A percentile compares a stretch with the other conserved stretches of the same genome.
Conservation (phyloP, 2,113 vertebrate species). For the Gila orcuttii region DNA sequence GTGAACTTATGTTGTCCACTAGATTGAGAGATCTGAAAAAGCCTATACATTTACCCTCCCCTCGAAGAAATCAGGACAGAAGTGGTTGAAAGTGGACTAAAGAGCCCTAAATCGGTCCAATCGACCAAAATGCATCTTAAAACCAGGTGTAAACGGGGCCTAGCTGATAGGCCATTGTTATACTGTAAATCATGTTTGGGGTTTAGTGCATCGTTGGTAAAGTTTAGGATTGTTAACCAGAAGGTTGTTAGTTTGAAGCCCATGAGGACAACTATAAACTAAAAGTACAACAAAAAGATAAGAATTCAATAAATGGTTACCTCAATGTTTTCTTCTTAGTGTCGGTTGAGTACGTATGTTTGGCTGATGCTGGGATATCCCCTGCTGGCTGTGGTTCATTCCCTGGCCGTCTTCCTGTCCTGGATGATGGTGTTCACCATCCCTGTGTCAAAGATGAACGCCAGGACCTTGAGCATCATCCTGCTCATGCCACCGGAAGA, state of each 20-base stretch:
- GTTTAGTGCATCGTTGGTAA: neutral
- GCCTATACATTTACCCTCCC: too few relatives aligned
- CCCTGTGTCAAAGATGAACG: conserved; percentile 79
- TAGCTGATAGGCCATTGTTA: neutral
- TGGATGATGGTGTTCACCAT: conserved; percentile 82
- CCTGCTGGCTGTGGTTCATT: conserved; percentile 72
- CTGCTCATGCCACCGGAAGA: conserved; percentile 76
- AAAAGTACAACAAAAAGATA: too few relatives aligned
- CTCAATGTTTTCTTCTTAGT: conserved; percentile 64
- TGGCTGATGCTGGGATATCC: conserved; percentile 82
- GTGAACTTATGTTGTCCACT: too few relatives aligned
- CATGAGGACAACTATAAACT: neutral
- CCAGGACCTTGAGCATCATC: conserved; percentile 61
- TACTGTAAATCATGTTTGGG: neutral
- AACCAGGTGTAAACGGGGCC: too few relatives aligned
- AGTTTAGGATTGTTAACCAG: neutral
- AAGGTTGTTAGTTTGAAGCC: neutral
- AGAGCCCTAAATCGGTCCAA: too few relatives aligned
- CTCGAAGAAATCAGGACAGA: too few relatives aligned
- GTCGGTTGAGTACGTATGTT: conserved; percentile 38
- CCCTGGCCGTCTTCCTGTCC: conserved; percentile 73
- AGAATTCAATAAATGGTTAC: neutral
- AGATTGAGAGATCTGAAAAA: too few relatives aligned
- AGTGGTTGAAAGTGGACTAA: too few relatives aligned
- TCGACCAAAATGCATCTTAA: too few relatives aligned